Conservation (phyloP, 1,140 invertebrate genomes). For the Harlomillsia oculata region DNA sequence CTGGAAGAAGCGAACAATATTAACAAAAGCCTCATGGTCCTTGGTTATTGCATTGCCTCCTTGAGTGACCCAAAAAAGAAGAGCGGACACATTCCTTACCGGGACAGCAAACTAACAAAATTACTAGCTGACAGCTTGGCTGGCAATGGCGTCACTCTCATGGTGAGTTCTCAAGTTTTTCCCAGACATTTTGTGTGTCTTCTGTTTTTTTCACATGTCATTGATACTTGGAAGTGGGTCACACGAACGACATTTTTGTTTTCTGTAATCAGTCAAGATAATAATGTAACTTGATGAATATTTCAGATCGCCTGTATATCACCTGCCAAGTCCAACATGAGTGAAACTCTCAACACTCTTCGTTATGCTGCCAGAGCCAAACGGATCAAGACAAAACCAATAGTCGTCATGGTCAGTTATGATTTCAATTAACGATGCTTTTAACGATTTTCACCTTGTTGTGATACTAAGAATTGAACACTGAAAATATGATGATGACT, state of each 20-base stretch:
- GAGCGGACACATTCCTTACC: slow-evolving; percentile 76
- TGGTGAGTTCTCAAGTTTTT: slow-evolving; percentile 52
- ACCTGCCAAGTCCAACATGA: slow-evolving; percentile 70
- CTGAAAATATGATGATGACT: too few species aligned
- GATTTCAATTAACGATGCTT: too few species aligned
- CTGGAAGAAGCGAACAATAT: slow-evolving; percentile 91
- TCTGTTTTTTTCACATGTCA: too few species aligned
- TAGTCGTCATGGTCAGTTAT: slow-evolving; percentile 75
- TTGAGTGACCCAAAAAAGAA: slow-evolving; percentile 74
- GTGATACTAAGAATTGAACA: too few species aligned
- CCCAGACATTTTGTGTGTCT: neutral
- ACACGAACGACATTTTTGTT: too few species aligned
- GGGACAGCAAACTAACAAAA: slow-evolving; percentile 88
- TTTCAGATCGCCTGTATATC: slow-evolving; percentile 82
- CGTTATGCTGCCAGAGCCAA: slow-evolving; percentile 78
- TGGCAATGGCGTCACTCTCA: slow-evolving; percentile 84
- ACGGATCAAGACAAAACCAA: slow-evolving; percentile 75
- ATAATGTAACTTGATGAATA: too few species aligned
- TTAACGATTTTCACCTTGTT: too few species aligned
- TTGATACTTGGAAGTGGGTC: too few species aligned
- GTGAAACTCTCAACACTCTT: slow-evolving; percentile 84
- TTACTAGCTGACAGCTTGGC: slow-evolving; percentile 85
- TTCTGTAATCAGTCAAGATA: too few species aligned
- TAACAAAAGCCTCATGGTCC: slow-evolving; percentile 89
- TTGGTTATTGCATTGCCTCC: slow-evolving; percentile 88